Evolutionary conservation across 2,888 invertebrate genomes (phyloP).

Genomic region (Sesamia inferens): DNA sequence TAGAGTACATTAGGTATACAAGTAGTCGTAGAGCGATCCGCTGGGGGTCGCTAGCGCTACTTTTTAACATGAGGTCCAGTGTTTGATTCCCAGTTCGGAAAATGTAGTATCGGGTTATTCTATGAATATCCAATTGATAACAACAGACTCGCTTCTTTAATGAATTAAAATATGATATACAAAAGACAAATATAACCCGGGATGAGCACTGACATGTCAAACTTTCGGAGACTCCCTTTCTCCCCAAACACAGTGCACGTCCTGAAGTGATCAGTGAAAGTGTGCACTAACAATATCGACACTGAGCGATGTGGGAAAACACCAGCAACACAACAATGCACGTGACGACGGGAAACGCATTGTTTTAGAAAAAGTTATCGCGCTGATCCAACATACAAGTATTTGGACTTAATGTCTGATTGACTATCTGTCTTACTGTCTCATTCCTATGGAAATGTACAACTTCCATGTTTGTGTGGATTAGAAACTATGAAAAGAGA

Average conservation of each 20-base stretch:
- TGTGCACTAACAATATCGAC: conserved; percentile 63
- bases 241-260: conserved; percentile 23
- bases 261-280: conserved; percentile 74
- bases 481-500: not conserved
- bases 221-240: not conserved
- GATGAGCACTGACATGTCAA: not conserved
- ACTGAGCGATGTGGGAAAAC: conserved; percentile 52
- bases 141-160: not conserved
- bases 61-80: not conserved
- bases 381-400: conserved; percentile 21
- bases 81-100: not conserved
- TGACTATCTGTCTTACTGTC: conserved; percentile 25
- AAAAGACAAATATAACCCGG: too few relatives aligned
- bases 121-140: not conserved
- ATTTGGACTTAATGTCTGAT: conserved; percentile 48
- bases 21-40: too few relatives aligned
- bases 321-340: conserved; percentile 29
- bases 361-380: conserved; percentile 59
- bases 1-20: not conserved
- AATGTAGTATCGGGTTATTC: not conserved
- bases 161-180: too few relatives aligned
- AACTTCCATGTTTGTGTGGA: not conserved
- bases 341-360: conserved; percentile 55
- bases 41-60: not conserved
- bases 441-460: conserved; percentile 28